These are phyloP conservation scores for Hystrix cristata DNA, from an alignment of 2,113 vertebrate species.

Conservation along the genomic window DNA sequence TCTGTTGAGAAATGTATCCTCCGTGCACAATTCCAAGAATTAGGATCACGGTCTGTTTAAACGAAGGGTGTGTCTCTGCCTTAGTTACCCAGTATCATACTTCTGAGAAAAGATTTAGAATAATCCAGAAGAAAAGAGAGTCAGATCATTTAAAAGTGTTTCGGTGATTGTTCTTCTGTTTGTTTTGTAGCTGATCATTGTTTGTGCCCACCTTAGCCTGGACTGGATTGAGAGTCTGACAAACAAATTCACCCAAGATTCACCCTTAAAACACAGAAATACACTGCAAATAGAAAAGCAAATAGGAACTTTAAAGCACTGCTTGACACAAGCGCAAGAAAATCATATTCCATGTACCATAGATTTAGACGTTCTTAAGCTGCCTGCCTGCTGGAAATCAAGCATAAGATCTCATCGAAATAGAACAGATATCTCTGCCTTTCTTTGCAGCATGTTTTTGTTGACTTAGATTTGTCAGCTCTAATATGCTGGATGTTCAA, in stretches of 20 bases:
- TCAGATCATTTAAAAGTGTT: slow-evolving; percentile 73
- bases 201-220: slow-evolving; percentile 72
- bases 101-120: slow-evolving; percentile 80
- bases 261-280: not conserved
- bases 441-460: not conserved
- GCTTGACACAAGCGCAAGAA: slow-evolving; percentile 49
- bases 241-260: slow-evolving; percentile 37
- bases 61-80: not conserved
- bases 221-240: slow-evolving; percentile 41
- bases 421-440: not conserved
- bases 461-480: not conserved
- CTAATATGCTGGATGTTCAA: not conserved
- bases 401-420: not conserved
- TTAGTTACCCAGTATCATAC: slow-evolving; percentile 72
- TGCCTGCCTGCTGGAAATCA: not conserved
- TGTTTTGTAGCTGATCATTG: slow-evolving; percentile 66
- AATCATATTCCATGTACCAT: not conserved
- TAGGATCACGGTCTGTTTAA: slow-evolving; percentile 37
- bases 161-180: not conserved
- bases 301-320: slow-evolving; percentile 1
- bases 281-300: not conserved
- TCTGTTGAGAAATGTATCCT: slow-evolving; percentile 75
- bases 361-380: not conserved
- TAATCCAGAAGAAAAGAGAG: slow-evolving; percentile 80
- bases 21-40: slow-evolving; percentile 63